A percentile compares a stretch with the other conserved stretches of the same genome.
phyloP scores from a whole-genome alignment of 92 coral and sea anemone genomes.

The Montipora capitata region DNA sequence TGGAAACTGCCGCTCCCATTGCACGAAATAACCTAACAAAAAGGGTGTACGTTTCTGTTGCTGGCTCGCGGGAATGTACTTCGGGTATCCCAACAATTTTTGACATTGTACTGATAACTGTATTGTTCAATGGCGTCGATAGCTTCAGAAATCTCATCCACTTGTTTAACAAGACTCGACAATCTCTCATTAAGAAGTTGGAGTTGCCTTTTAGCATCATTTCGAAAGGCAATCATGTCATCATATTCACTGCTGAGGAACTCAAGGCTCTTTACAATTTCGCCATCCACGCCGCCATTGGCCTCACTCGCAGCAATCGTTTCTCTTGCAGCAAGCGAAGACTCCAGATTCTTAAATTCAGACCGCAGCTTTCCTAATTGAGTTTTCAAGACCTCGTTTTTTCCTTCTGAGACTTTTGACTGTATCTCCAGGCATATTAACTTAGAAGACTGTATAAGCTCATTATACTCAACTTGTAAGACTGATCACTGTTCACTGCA shows the following conservation, averaged over 20 bases:
- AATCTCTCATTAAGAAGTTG: neutral
- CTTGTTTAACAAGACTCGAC: slow-evolving; percentile 4
- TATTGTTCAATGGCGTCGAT: slow-evolving; percentile 36
- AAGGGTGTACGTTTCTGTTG: slow-evolving; percentile 25
- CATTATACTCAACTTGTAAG: too few relatives aligned
- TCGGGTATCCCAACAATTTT: slow-evolving; percentile 47
- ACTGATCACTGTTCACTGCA: too few relatives aligned
- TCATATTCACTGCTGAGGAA: slow-evolving; percentile 27
- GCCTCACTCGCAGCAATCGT: neutral
- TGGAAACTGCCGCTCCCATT: slow-evolving; percentile 39
- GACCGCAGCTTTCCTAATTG: slow-evolving; percentile 3
- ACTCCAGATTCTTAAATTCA: slow-evolving; percentile 16
- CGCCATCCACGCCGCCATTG: neutral
- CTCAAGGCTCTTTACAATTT: slow-evolving; percentile 25
- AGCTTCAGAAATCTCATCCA: slow-evolving; percentile 24
- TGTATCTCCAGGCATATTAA: slow-evolving; percentile 7
- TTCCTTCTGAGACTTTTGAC: slow-evolving; percentile 8
- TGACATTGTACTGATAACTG: slow-evolving; percentile 47
- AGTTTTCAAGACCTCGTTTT: slow-evolving; percentile 9
- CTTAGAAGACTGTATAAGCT: too few relatives aligned
- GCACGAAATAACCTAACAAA: slow-evolving; percentile 27
- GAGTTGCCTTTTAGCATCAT: slow-evolving; percentile 6
- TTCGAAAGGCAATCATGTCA: slow-evolving; percentile 18
- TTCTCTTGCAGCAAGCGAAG: neutral
- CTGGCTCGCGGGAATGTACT: slow-evolving; percentile 21